Evolutionary conservation across 2,113 vertebrate genomes (phyloP).

Genomic region (Petroica traversi): DNA sequence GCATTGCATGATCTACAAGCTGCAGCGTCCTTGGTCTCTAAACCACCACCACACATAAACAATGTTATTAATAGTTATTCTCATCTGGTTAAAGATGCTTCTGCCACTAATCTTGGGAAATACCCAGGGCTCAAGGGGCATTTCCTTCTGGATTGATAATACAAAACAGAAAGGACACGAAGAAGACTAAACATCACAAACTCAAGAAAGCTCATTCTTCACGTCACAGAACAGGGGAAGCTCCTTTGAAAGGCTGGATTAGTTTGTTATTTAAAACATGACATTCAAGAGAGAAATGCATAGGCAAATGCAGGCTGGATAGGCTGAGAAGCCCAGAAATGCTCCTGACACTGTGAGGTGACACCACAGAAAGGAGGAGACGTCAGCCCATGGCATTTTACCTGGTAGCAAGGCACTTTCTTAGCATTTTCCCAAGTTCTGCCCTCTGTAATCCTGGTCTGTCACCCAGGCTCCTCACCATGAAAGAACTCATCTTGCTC

Average conservation of each 20-base stretch:
- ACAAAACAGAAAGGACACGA: not conserved
- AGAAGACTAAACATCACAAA: not conserved
- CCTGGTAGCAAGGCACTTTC: too few relatives aligned
- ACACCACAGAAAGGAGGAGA: too few relatives aligned
- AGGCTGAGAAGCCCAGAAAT: not conserved
- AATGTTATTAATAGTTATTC: not conserved
- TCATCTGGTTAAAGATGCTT: not conserved
- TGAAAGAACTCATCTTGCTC: not conserved
- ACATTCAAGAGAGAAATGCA: not conserved
- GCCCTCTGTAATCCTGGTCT: not conserved
- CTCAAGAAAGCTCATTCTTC: not conserved
- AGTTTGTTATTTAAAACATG: constrained; percentile 41
- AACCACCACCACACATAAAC: not conserved
- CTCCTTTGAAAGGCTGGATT: not conserved
- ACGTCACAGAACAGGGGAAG: not conserved
- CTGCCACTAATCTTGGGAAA: not conserved
- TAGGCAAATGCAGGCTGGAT: not conserved
- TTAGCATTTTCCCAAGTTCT: not conserved
- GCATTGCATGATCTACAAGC: not conserved
- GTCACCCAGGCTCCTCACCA: not conserved
- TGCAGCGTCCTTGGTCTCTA: not conserved
- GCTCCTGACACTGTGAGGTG: not conserved
- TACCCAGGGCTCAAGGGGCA: not conserved
- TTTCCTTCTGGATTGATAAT: not conserved
- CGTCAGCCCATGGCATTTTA: not conserved